Base-by-base conservation (phyloP, 2,113 vertebrate species). In the Cheirogaleus medius region DNA sequence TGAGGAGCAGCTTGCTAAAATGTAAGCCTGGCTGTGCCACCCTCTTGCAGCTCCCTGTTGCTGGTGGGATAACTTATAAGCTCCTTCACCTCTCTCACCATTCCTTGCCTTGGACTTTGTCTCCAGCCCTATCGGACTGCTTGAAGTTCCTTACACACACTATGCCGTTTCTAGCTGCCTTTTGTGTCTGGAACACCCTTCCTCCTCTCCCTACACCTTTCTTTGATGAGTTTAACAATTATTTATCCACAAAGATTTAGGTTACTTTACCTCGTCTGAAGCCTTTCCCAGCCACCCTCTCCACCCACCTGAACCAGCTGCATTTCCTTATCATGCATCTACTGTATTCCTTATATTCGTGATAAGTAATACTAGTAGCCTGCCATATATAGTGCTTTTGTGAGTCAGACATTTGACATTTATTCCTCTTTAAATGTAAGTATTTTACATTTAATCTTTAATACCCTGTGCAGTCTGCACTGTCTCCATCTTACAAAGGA, bases 391-490 rank as follows among this genome's bases (percentile, higher is more conserved):
- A 63, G 27, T 76, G 69, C 56, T 92, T 68, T 49, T 47, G 21
- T 91, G 66, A 96, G 27, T 90, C 47, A 68, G 81, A 54, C 39
- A 14, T 76, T 86, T 93, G 27, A 82, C 34, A 66, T 81, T 97
- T 91, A 91, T 63, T 84, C 39, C 20, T 89, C 66, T 34, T 92
- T 39, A 76, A 80, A 37, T 83, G 74, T 21, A 68, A 69, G 68
- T 54, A 74, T 44, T 83, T 93, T 49, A 83, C 12, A 78, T 82
- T 93, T 92, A 95, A 68, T 69, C 87, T 44, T 91, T 23, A 60
- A 34, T 12, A 39, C 60, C 20, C 68, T 83, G 8, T 86, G 68
- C 78, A 64, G 37, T 42, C 93, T 83, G 5, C 23, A 20, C 88
- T 89, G 6, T 80, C 76, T 91, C 66, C 49, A 29, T 76, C 39